Evolutionary conservation across 2,113 vertebrate genomes (phyloP), one percentile per base, ranked within the genome.

Genomic region (Austrofundulus limnaeus): DNA sequence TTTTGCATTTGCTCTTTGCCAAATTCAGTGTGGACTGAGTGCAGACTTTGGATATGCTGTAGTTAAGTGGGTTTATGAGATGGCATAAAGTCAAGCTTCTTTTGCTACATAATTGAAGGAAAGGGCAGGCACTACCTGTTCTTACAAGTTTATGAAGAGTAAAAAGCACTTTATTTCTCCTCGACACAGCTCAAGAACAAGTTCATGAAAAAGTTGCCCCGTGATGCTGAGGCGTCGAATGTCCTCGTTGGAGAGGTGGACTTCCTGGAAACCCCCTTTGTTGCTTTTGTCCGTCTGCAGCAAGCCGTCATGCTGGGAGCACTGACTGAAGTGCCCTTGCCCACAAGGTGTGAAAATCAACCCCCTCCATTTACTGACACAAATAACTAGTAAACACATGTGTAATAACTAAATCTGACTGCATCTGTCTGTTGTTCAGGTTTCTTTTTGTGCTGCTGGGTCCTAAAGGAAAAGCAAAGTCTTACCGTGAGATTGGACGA

Each of bases 131-230:
- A 54, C 56, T 34, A 21, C 60, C 51, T 75, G 51, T 53, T 50
- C 37, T 66, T 64, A 41, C 3, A 16, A 6, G 21, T 48, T 48
- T 51, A 31, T 66, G 20, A 15, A 49, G 38, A 41, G 2, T 48
- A 21, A 41, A 71, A 66, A 28, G n/a, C 28, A 41, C 37, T 2
- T 5, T 1, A 2, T n/a, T 12, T 23, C 4, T 34, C n/a, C 1
- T 24, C 19, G 2, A 4, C 13, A 63, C 87, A 99, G 97, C 86
- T 98, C 78, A 98, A 98, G 89, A 99, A 99, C 38, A 98, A 98
- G 70, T 99, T 99, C 85, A 99, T 99, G 96, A 99, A 99, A 81
- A 99, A 99, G 5, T 25, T 99, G 66, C 96, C 97, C 1, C 95
- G 96, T 0, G 97, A 99, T 1, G 97, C 97, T 0, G 97, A 99